These are phyloP conservation scores for Platerodrilus igneus DNA, from an alignment of 2,888 invertebrate genomes.

Conservation along the genomic window DNA sequence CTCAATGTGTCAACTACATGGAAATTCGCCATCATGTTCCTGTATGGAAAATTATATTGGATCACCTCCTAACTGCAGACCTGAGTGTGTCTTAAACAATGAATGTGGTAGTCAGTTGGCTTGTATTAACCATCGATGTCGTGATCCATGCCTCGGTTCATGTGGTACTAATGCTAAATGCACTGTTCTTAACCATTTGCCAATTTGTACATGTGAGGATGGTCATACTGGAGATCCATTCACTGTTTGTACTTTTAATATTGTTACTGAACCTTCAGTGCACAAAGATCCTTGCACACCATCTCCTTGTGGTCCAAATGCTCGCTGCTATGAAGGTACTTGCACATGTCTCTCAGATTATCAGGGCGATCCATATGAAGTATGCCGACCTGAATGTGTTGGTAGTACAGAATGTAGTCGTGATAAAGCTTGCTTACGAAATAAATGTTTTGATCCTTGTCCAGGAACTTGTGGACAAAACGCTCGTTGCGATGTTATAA, in stretches of 20 bases:
- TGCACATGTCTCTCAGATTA: conserved; percentile 61
- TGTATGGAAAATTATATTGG: conserved; percentile 75
- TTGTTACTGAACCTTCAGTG: conserved; percentile 43
- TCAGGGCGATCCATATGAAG: conserved; percentile 63
- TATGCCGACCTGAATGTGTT: conserved; percentile 68
- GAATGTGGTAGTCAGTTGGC: conserved; percentile 75
- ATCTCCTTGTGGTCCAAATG: conserved; percentile 73
- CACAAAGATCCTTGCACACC: conserved; percentile 60
- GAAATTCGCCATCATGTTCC: conserved; percentile 71
- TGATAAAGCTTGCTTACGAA: conserved; percentile 61
- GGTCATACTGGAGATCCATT: conserved; percentile 80
- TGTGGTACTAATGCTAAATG: conserved; percentile 77
- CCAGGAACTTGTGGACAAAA: conserved; percentile 65
- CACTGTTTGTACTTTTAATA: conserved; percentile 61
- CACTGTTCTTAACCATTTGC: conserved; percentile 72
- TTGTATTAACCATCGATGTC: conserved; percentile 74
- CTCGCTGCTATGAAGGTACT: conserved; percentile 59
- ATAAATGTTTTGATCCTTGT: conserved; percentile 68
- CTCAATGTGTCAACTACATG: conserved; percentile 70
- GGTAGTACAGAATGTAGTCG: conserved; percentile 62
- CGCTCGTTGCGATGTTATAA: conserved; percentile 67
- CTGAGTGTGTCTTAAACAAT: conserved; percentile 74
- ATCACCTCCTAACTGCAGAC: conserved; percentile 73
- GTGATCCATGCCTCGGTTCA: conserved; percentile 78
- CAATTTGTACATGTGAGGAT: conserved; percentile 73